Evolutionary conservation across 64 coral and sea anemone genomes (phyloP), one percentile per base, ranked within the genome.

Genomic region (Trachythela sp.): DNA sequence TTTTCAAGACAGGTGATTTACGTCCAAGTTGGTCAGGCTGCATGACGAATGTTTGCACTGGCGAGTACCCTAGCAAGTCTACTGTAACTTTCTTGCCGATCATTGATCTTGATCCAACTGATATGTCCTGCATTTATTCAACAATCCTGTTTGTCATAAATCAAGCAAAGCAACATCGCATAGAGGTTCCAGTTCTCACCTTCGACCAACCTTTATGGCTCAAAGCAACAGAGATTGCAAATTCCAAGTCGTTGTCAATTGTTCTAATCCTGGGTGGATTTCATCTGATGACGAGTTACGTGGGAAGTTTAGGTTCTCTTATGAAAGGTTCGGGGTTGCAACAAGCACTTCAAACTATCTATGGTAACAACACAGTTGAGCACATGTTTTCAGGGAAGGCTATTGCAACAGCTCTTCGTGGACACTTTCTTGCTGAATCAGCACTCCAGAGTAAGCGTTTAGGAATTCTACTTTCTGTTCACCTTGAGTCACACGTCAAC

Each of bases 401-500:
- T 48, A 39, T 50, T 48, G 70, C 68, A 24, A 89, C 40, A 77
- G 59, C 68, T 15, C 87, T 89, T 48, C 59, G 87, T 41, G 39
- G 87, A 43, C 59, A 89, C 68, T 77, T 89, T 20, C 45, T 89
- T 40, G 87, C 76, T 26, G 87, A 89, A 70, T 34, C 87, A n/a
- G n/a, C n/a, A n/a, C n/a, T n/a, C n/a, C n/a, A n/a, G n/a, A n/a
- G n/a, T n/a, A n/a, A n/a, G n/a, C n/a, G n/a, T n/a, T n/a, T n/a
- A n/a, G n/a, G n/a, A n/a, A n/a, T n/a, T n/a, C n/a, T n/a, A n/a
- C n/a, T n/a, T n/a, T n/a, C n/a, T n/a, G n/a, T n/a, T n/a, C n/a
- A n/a, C n/a, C n/a, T n/a, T n/a, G n/a, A n/a, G n/a, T n/a, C n/a
- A n/a, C n/a, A n/a, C n/a, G n/a, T n/a, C n/a, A n/a, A n/a, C n/a